Percentiles rank a stretch among this genome's conserved stretches.
These are phyloP conservation scores for Cyphomyrmex costatus DNA, from an alignment of 1,140 invertebrate genomes.

Conservation along the genomic window DNA sequence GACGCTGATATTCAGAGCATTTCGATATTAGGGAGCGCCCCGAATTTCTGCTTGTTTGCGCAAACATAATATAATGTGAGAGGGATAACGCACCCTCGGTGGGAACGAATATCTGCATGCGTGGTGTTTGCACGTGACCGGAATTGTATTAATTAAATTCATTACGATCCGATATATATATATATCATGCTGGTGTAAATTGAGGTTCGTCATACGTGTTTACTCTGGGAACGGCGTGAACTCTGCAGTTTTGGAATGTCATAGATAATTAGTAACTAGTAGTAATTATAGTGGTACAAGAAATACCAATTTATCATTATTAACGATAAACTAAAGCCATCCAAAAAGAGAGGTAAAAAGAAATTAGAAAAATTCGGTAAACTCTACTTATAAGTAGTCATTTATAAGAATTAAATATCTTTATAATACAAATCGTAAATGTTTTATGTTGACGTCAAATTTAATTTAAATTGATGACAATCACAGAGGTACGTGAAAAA, in stretches of 20 bases:
- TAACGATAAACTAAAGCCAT: neutral
- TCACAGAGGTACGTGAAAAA: neutral
- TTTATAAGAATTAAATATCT: neutral
- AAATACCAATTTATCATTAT: neutral
- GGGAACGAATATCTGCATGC: neutral
- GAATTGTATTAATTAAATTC: conserved; percentile 55
- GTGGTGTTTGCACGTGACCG: conserved; percentile 9
- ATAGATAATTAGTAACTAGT: conserved; percentile 4
- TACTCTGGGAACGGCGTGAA: neutral
- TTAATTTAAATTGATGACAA: neutral
- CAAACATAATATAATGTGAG: conserved; percentile 28
- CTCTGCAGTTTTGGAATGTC: neutral
- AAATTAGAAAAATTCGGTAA: neutral
- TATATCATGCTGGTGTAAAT: conserved; percentile 29
- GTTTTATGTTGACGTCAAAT: conserved; percentile 3
- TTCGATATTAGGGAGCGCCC: conserved; percentile 28
- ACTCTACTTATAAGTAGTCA: neutral
- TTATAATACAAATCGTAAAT: neutral
- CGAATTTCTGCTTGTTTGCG: conserved; percentile 29
- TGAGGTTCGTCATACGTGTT: conserved; percentile 23
- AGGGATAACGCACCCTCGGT: conserved; percentile 22
- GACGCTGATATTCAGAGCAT: conserved; percentile 8
- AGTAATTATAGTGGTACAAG: neutral
- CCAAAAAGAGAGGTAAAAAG: neutral
- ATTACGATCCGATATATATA: conserved; percentile 28